A percentile compares a stretch with the other conserved stretches of the same genome.
phyloP scores from a whole-genome alignment of 2,113 vertebrate genomes.

The Spheniscus mendiculus region DNA sequence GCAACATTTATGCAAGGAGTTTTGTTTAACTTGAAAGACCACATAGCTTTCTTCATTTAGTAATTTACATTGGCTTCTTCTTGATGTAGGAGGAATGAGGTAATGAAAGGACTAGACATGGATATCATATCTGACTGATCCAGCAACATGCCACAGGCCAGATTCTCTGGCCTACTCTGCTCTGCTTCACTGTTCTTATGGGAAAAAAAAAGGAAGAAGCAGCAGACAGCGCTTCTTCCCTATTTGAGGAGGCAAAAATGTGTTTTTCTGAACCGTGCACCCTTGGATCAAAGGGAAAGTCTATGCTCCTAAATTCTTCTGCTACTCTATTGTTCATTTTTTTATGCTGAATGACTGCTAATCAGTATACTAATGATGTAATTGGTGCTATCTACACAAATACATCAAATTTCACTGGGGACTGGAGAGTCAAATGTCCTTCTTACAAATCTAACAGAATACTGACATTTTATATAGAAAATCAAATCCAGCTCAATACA shows the following conservation, averaged over 20 bases:
- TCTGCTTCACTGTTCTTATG: neutral
- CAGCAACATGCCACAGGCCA: neutral
- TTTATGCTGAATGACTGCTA: neutral
- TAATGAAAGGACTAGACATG: constrained; percentile 39
- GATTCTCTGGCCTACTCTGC: neutral
- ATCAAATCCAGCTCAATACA: neutral
- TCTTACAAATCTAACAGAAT: neutral
- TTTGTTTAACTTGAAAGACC: constrained; percentile 36
- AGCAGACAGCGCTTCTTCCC: neutral
- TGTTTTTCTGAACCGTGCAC: neutral
- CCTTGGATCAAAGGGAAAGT: neutral
- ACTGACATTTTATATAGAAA: neutral
- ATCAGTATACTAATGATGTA: neutral
- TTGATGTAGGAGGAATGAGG: constrained; percentile 53
- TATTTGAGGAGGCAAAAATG: neutral
- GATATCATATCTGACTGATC: neutral
- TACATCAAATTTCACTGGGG: neutral
- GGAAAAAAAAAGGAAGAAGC: neutral
- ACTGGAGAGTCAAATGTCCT: neutral
- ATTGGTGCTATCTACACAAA: neutral
- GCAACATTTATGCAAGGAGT: neutral
- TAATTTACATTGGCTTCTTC: constrained; percentile 47
- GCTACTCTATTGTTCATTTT: neutral
- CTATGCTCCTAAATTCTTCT: neutral
- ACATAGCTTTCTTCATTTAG: constrained; percentile 47